Evolutionary conservation across 2,797 vertebrate genomes (phyloP), one percentile per base, ranked within the genome.

Genomic region (Valencia hispanica): DNA sequence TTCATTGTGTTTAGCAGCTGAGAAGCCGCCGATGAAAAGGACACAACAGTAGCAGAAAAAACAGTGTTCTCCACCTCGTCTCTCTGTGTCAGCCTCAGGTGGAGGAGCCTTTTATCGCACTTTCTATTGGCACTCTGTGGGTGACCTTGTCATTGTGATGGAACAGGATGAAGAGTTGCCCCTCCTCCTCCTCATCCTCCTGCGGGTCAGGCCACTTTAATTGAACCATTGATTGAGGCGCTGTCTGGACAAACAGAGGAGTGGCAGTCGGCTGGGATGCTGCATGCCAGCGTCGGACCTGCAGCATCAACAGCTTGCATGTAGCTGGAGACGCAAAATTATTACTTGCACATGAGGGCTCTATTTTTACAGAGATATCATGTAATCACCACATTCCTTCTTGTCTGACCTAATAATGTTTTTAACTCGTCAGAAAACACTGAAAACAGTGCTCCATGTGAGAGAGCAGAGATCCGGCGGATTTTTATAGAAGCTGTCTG

Each of bases 161-260:
- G 17, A 34, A 32, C 59, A 63, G 59, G 59, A 63, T 36, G 32
- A 63, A 63, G 32, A 63, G 59, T 34, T 17, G 5, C 6, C 57
- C 20, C 57, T 61, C 57, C 57, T 61, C 57, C 57, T 61, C 57
- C 57, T 61, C 57, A 6, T 45, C 5, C 43, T 11, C 11, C n/a
- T 0, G 1, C 2, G n/a, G 53, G 53, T 57, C 53, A 27, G 53
- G 14, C 57, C 34, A 30, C 30, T 61, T 30, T 61, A 61, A 61
- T 61, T 61, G 57, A 30, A 61, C 30, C 57, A 34, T 61, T 61
- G 57, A 61, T 61, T 61, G 57, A n/a, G n/a, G 57, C 20, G 30
- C 32, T 17, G 55, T 59, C 55, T 59, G 55, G 57, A 59, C 57
- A 59, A 30, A 59, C 57, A 59, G 30, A 59, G 30, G 55, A 57